Evolutionary conservation across 2,888 invertebrate species (phyloP), one percentile per base, ranked within the genome.

Genomic region (Gandaritis pyraliata): DNA sequence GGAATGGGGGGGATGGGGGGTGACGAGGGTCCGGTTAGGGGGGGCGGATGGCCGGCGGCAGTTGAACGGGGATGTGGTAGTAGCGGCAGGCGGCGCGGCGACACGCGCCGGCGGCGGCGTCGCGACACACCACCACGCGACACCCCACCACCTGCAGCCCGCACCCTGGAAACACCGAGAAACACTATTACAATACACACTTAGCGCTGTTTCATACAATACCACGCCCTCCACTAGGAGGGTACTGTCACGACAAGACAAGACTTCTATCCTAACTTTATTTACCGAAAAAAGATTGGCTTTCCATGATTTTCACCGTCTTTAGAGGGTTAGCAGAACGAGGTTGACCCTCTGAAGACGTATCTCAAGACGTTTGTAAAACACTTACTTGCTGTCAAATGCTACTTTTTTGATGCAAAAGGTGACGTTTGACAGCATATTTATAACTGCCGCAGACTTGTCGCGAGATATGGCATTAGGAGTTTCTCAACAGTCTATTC

Each of bases 61-160:
- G 93, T 85, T 95, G 95, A 89, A 97, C 95, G 83, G 98, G 97
- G 95, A 98, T 97, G 95, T 98, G 98, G 95, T 98, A 98, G 95
- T 97, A 98, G 95, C 98, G 98, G 96, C 98, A 98, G 93, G 96
- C 95, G 93, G 97, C 96, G 92, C 98, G 96, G 88, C 96, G 95
- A 93, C 98, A 98, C 93, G 96, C 95, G 93, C 97, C 97, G 91
- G 97, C 97, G 85, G 97, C 97, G 90, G 97, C 97, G 94, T 98
- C 98, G 91, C 98, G 97, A 93, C 98, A 98, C 90, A 98, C 98
- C 92, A 97, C 97, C 94, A 98, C 98, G 92, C 97, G 96, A 93
- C 97, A 96, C 93, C 97, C 97, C 94, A 95, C 96, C 94, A 98
- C 96, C 95, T 97, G 97, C 94, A 98, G 97, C 94, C 96, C 95